Evolutionary conservation across 2,888 invertebrate species (phyloP), one percentile per base, ranked within the genome.

Genomic region (Morpho achilles): DNA sequence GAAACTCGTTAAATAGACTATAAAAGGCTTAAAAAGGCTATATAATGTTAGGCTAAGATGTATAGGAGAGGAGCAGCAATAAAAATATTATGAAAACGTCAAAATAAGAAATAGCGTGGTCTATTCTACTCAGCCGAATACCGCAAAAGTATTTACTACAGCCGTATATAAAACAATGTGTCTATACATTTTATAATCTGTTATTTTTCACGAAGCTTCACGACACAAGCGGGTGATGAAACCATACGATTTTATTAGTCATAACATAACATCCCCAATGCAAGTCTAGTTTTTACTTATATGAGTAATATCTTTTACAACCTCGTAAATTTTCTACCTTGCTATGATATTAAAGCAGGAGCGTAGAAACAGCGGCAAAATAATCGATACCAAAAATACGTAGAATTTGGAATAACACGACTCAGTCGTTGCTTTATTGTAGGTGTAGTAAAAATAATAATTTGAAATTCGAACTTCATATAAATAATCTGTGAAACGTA

Each of bases 401-500:
- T 16, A 16, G 16, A 16, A 32, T 2, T 1, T 32, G 32, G 32
- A 32, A 32, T 32, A 32, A 32, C 32, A 2, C 32, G 32, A 32
- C 4, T 32, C 32, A 32, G 32, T 2, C 32, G 5, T 32, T 5
- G 32, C 32, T 32, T 32, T 32, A 32, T 32, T 32, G 5, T 5
- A 32, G 32, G 32, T 32, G 32, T 32, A 32, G 3, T 32, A 5
- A 32, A 32, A 32, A 32, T 2, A 32, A 16, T 16, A 16, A 42
- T 42, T 8, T 42, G 7, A 42, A 42, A 42, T 42, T 16, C 16
- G 16, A 16, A 16, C 16, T 16, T 16, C 16, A 16, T 16, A 16
- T 16, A 1, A 16, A 16, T 16, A 16, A 16, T 16, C 16, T 46
- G 23, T 55, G 58, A 57, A 59, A 56, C 63, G 62, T 65, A 67